Base-by-base conservation (phyloP, 2,888 invertebrate genomes). In the Eulithis prunata region DNA sequence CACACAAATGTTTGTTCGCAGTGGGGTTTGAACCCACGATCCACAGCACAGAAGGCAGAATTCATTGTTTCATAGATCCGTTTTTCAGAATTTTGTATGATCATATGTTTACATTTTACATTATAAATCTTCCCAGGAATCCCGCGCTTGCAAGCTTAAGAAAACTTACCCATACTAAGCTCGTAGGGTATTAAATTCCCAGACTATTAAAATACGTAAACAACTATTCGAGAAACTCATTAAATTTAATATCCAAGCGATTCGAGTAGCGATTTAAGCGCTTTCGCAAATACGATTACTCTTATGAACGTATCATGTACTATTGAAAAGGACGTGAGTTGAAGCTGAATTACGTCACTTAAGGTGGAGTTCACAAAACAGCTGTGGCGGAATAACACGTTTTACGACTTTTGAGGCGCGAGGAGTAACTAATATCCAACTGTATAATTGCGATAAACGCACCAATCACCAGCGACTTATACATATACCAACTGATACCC, bases 151-250 rank as follows among this genome's bases (percentile, higher is more conserved):
- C 5, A 59, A 41, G 59, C 45, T 60, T 54, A 32, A 12, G 14
- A 28, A 62, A 63, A 64, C 55, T 14, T 62, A 51, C 57, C 53
- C 56, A 65, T 68, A 63, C 60, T 55, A 28, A 47, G 41, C 41
- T n/a, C 13, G 51, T 38, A n/a, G 21, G 32, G 61, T 70, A 68
- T 66, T 68, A 69, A 61, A 73, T 70, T 71, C 67, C 53, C 52
- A 62, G 49, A 49, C 66, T 55, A 69, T 71, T 69, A 68, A 69
- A 71, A 63, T 65, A 62, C 68, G 68, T 68, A 68, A 70, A 70
- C 68, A 68, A 68, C 70, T 71, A 70, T 70, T 66, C 65, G 63
- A 36, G 62, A 59, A 65, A 64, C 56, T 70, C 70, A 68, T 68
- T 54, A 62, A 62, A 58, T 58, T 49, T 62, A 58, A 66, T 63